Percentiles rank a stretch among this genome's conserved stretches.
Conservation (phyloP, 2,113 vertebrate species). For the Microtus montanus region DNA sequence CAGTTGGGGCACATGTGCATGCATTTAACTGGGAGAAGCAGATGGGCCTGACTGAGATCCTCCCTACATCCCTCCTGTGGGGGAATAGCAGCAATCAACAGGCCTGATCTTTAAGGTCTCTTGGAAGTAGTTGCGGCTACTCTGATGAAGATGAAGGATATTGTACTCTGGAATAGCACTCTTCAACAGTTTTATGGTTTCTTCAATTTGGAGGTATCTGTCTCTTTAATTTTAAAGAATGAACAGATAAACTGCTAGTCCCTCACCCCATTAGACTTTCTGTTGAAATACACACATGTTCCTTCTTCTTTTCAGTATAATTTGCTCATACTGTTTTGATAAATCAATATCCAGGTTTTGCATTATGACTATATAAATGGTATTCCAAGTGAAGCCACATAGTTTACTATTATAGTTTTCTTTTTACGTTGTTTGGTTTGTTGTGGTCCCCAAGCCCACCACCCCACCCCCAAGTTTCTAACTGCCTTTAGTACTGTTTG, state of each 20-base stretch:
- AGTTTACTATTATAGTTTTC: not conserved
- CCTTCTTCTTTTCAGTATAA: not conserved
- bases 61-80: too few species aligned
- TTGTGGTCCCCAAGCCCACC: not conserved
- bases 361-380: not conserved
- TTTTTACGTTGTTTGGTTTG: slow-evolving; percentile 14
- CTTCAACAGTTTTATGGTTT: not conserved
- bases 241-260: not conserved
- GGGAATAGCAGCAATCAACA: not conserved
- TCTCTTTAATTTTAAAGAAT: not conserved
- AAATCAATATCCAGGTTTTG: not conserved
- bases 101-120: not conserved
- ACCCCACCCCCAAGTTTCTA: not conserved
- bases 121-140: not conserved
- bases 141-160: not conserved
- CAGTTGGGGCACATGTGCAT: not conserved
- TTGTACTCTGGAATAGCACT: not conserved
- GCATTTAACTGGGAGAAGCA: not conserved
- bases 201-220: not conserved
- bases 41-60: too few species aligned
- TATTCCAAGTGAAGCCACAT: not conserved
- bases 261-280: not conserved
- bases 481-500: slow-evolving; percentile 21
- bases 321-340: not conserved
- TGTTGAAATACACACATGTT: not conserved